Base-by-base conservation (phyloP, 2,113 vertebrate genomes). In the Channa maculata region DNA sequence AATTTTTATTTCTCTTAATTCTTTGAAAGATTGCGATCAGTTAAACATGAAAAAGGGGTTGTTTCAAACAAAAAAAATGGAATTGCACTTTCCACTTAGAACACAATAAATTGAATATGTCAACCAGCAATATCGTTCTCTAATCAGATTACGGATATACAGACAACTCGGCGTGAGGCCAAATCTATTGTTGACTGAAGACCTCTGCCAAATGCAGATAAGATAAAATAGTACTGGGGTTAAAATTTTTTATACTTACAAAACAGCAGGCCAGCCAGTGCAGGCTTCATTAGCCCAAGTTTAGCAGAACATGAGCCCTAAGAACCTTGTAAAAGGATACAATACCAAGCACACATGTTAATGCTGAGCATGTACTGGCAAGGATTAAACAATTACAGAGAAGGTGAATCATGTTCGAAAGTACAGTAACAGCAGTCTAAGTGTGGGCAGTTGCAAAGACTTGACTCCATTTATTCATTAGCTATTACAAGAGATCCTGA, bases 401-500 rank as follows among this genome's bases (percentile, higher is more conserved):
- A 50, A 75, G 44, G 45, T 14, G 36, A 44, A 54, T 61, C 36
- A 65, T 8, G 5, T 34, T 51, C 38, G 39, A 6, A 63, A 34
- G 53, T 65, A 48, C 34, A 43, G 50, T 39, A 58, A 4, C 14
- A 60, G 3, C 51, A 41, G 57, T 9, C 6, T 43, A 51, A 36
- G 51, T 39, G 45, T 63, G n/a, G 5, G 33, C 5, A 57, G 63
- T 13, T 55, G 7, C 39, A 57, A 2, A 37, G 45, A 15, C 10
- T 45, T 67, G 63, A 43, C 14, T 65, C 10, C 36, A 51, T 71
- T 63, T 51, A n/a, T 65, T 38, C 11, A 69, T 65, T 39, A 75
- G 49, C 33, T 39, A 7, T 50, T 48, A 43, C 5, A 52, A 49
- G 12, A 60, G 4, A 68, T 70, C 2, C 61, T 46, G 33, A 24